Evolutionary conservation across 1,140 invertebrate species (phyloP).

Genomic region (Monochamus saltuarius): DNA sequence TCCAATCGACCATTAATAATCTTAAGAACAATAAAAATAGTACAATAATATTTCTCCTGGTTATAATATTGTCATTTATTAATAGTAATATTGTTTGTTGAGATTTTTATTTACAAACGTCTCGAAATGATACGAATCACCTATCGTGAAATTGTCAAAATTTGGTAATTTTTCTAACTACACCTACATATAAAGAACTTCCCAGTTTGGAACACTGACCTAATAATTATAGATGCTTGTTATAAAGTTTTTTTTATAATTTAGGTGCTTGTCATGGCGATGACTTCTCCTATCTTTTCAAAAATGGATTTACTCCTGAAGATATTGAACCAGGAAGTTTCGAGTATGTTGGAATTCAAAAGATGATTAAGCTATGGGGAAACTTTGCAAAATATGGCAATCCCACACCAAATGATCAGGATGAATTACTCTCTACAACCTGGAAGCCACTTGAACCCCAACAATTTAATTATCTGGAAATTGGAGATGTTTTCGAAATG

Average conservation of each 20-base stretch:
- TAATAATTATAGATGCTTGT: no score
- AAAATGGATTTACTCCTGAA: constrained; percentile 27
- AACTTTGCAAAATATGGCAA: constrained; percentile 63
- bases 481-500: constrained; percentile 5
- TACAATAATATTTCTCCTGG: no score
- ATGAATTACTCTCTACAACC: not conserved
- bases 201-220: no score
- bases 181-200: no score
- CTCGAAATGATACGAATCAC: no score
- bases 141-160: no score
- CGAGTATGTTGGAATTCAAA: constrained; percentile 23
- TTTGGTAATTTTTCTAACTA: no score
- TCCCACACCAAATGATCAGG: constrained; percentile 3
- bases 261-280: constrained; percentile 62
- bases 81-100: no score
- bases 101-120: no score
- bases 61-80: no score
- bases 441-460: not conserved
- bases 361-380: constrained; percentile 63
- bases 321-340: constrained; percentile 3
- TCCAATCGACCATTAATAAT: no score
- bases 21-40: no score
- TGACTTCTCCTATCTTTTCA: constrained; percentile 63
- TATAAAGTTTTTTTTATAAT: constrained; percentile 16
- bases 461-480: constrained; percentile 2